Percentiles rank a stretch among this genome's conserved stretches.
phyloP scores from a whole-genome alignment of 2,797 vertebrate species.

The Gymnopithys bicolor region DNA sequence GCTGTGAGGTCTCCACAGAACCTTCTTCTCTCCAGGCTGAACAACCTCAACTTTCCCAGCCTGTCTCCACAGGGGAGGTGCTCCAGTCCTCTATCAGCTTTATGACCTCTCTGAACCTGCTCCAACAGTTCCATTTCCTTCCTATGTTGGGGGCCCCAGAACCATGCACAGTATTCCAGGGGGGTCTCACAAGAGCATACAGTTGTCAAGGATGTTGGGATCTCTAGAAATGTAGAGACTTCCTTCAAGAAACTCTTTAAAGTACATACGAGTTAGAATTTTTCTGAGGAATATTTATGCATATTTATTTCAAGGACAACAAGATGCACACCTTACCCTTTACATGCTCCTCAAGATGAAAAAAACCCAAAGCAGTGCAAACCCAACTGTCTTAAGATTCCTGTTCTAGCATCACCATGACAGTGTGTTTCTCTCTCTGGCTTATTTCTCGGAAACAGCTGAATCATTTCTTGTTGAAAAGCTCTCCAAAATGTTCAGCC shows the following conservation, averaged over 20 bases:
- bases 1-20: background rate
- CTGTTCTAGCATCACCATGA: background rate
- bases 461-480: slow-evolving; percentile 19
- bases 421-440: background rate
- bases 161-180: background rate
- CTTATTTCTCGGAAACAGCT: slow-evolving; percentile 2
- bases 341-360: background rate
- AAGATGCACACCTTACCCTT: background rate
- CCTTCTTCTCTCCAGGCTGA: background rate
- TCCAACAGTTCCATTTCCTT: background rate
- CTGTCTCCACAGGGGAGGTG: background rate
- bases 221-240: background rate
- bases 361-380: accelerated
- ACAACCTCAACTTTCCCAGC: background rate
- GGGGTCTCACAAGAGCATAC: background rate
- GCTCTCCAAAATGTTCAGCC: background rate
- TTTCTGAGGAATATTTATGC: background rate
- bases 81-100: background rate
- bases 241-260: background rate
- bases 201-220: background rate
- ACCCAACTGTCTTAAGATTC: background rate
- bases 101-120: background rate
- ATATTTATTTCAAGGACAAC: background rate
- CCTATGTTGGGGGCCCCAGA: background rate
- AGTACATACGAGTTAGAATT: background rate